phyloP scores from a whole-genome alignment of 2,113 vertebrate genomes.

The Ibidorhyncha struthersii region DNA sequence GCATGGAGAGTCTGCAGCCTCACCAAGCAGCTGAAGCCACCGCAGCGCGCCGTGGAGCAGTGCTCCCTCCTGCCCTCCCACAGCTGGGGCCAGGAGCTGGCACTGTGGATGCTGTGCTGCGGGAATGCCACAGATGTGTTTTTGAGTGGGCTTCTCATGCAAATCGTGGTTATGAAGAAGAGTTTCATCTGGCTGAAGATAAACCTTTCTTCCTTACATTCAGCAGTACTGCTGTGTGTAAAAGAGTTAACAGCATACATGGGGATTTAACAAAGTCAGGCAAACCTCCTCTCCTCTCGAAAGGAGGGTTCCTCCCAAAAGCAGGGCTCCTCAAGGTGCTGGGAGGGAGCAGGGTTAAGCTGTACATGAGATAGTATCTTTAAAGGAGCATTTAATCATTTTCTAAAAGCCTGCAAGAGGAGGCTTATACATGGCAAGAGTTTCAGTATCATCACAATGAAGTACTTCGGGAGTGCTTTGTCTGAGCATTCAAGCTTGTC shows the following conservation, averaged over 20 bases:
- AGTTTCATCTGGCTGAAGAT: neutral
- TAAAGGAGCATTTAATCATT: neutral
- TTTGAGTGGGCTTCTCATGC: neutral
- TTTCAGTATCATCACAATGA: neutral
- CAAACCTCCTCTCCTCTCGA: neutral
- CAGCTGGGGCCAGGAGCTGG: neutral
- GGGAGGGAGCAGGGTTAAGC: neutral
- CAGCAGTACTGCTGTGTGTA: neutral
- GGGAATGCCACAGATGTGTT: neutral
- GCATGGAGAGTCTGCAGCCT: neutral
- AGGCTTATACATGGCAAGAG: neutral
- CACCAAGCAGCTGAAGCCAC: neutral
- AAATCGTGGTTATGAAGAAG: neutral
- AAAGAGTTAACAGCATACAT: accelerated
- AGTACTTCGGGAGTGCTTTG: neutral
- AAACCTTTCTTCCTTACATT: neutral
- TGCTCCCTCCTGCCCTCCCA: too few species aligned
- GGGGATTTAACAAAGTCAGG: neutral
- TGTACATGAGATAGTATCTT: neutral
- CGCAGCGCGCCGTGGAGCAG: accelerated
- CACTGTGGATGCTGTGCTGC: accelerated
- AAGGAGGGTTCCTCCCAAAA: neutral
- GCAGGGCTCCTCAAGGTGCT: neutral
- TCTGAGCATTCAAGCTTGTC: neutral
- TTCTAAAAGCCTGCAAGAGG: neutral